A percentile compares a stretch with the other conserved stretches of the same genome.
Evolutionary conservation across 2,113 vertebrate genomes (phyloP).

Genomic region (Crocuta crocuta): DNA sequence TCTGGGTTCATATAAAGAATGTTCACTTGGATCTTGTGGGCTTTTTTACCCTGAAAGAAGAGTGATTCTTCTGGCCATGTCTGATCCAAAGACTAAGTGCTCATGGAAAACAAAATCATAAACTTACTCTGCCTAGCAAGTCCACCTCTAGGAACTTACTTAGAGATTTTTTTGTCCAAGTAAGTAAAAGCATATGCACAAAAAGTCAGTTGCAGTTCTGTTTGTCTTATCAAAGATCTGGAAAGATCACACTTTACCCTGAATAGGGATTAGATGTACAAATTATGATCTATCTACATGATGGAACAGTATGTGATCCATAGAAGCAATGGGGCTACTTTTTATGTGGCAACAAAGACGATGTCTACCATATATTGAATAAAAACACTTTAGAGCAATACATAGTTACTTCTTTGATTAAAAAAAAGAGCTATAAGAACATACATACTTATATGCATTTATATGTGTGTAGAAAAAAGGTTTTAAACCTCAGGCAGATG

Average conservation of each 20-base stretch:
- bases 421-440: not conserved
- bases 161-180: not conserved
- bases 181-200: not conserved
- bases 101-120: not conserved
- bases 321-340: not conserved
- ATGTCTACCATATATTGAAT: constrained; percentile 3
- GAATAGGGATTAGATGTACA: not conserved
- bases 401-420: not conserved
- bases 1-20: not conserved
- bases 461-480: not conserved
- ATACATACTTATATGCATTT: not conserved
- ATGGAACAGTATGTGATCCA: not conserved
- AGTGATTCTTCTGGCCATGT: not conserved
- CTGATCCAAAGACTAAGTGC: not conserved
- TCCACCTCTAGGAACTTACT: not conserved
- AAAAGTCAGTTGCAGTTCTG: not conserved
- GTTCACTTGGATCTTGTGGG: not conserved
- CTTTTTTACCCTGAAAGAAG: not conserved
- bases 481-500: not conserved
- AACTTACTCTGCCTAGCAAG: not conserved
- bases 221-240: constrained; percentile 9
- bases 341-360: not conserved
- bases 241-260: constrained; percentile 3
- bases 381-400: not conserved
- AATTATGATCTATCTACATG: not conserved